phyloP scores from a whole-genome alignment of 1,140 invertebrate species.

The Drosophila novamexicana region DNA sequence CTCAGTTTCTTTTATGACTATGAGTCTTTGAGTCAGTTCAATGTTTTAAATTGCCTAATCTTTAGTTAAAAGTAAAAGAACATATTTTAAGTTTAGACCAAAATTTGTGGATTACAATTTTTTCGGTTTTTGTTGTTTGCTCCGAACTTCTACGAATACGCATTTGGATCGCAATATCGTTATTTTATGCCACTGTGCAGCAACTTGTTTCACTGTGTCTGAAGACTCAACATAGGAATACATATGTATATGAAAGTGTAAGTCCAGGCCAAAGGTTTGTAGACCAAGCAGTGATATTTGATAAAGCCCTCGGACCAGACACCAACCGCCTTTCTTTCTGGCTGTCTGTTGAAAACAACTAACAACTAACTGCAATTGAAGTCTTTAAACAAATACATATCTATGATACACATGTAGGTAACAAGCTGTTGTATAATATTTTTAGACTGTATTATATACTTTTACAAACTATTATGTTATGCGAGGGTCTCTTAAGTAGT shows the following conservation, averaged over 20 bases:
- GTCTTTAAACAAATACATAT: constrained; percentile 38
- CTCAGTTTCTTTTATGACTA: not conserved
- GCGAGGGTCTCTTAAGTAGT: constrained; percentile 72
- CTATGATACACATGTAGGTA: constrained; percentile 47
- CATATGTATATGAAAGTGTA: constrained; percentile 34
- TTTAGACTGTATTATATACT: constrained; percentile 63
- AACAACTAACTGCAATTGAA: constrained; percentile 46
- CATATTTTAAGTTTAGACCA: not conserved
- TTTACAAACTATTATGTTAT: constrained; percentile 55
- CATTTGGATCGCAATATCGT: constrained; percentile 30
- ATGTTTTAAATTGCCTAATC: not conserved
- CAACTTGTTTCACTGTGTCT: constrained; percentile 49
- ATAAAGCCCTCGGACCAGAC: constrained; percentile 44
- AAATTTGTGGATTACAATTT: not conserved
- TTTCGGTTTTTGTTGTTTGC: not conserved
- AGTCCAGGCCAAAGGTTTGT: constrained; percentile 72
- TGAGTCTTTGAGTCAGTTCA: not conserved
- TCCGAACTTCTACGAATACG: not conserved
- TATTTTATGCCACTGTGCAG: constrained; percentile 57
- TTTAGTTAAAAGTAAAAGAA: not conserved
- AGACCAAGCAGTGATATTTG: constrained; percentile 54
- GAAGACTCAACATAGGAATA: constrained; percentile 29
- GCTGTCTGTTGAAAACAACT: constrained; percentile 39
- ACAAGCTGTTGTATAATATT: constrained; percentile 62
- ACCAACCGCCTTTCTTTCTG: constrained; percentile 28